phyloP scores from a whole-genome alignment of 2,113 vertebrate genomes.

The Alaudala cheleensis region DNA sequence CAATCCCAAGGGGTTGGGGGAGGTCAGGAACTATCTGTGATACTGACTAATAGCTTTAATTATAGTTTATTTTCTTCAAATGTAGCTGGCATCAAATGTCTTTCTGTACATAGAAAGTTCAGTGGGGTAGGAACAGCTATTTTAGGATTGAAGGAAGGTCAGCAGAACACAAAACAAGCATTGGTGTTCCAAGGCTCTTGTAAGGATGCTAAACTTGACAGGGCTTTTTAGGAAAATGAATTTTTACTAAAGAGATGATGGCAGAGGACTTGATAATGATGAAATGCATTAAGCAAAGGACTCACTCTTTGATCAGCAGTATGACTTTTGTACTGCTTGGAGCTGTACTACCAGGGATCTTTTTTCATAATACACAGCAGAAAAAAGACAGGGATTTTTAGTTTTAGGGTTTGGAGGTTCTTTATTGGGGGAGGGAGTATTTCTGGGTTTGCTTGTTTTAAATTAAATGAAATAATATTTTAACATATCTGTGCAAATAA shows the following conservation, averaged over 20 bases:
- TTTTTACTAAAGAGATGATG: neutral
- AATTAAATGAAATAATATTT: neutral
- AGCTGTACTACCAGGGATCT: neutral
- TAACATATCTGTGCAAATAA: neutral
- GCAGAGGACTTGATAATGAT: neutral
- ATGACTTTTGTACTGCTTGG: neutral
- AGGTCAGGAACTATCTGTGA: neutral
- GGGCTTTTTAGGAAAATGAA: neutral
- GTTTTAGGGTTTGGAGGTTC: neutral
- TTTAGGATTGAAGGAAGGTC: neutral
- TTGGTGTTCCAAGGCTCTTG: neutral
- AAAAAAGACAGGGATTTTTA: neutral
- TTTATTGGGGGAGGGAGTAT: rapidly evolving
- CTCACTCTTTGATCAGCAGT: neutral
- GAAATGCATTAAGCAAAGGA: neutral
- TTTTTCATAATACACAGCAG: neutral
- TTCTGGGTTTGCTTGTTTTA: neutral
- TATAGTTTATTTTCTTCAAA: conserved; percentile 1
- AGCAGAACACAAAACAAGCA: neutral
- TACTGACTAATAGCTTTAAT: neutral
- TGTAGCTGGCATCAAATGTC: neutral
- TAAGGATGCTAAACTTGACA: neutral
- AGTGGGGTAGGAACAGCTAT: neutral
- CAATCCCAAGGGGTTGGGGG: neutral
- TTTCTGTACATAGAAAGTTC: neutral